Conservation (phyloP, 2,888 invertebrate species). For the Epinotia brunnichana region DNA sequence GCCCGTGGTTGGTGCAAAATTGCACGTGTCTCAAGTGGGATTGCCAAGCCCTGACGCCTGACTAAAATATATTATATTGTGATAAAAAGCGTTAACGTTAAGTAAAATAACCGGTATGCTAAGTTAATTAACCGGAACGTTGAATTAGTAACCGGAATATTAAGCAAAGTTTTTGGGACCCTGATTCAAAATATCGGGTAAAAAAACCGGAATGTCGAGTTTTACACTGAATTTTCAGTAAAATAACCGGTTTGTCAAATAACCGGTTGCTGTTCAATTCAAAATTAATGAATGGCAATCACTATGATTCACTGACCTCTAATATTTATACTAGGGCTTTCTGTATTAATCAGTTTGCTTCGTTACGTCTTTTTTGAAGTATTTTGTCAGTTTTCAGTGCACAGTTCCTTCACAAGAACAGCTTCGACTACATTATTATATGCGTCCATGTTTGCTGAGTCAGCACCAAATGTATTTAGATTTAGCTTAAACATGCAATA, state of each 20-base stretch:
- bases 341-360: background rate
- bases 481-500: constrained; percentile 9
- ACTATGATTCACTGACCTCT: background rate
- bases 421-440: constrained; percentile 12
- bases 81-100: background rate
- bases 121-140: background rate
- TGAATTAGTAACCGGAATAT: background rate
- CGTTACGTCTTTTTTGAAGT: constrained; percentile 12
- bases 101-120: background rate
- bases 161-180: no score
- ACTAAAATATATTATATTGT: no score
- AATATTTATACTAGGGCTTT: background rate
- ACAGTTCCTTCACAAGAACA: constrained; percentile 24
- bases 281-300: background rate
- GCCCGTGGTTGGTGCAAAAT: no score
- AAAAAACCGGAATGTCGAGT: no score
- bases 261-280: background rate
- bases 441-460: constrained; percentile 14
- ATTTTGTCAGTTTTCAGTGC: constrained; percentile 15
- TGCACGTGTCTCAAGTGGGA: no score
- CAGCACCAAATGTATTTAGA: constrained; percentile 23
- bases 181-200: no score
- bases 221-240: background rate
- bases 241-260: background rate
- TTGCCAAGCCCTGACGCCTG: no score